Evolutionary conservation across 2,797 vertebrate species (phyloP).

Genomic region (Arctocebus calabarensis): DNA sequence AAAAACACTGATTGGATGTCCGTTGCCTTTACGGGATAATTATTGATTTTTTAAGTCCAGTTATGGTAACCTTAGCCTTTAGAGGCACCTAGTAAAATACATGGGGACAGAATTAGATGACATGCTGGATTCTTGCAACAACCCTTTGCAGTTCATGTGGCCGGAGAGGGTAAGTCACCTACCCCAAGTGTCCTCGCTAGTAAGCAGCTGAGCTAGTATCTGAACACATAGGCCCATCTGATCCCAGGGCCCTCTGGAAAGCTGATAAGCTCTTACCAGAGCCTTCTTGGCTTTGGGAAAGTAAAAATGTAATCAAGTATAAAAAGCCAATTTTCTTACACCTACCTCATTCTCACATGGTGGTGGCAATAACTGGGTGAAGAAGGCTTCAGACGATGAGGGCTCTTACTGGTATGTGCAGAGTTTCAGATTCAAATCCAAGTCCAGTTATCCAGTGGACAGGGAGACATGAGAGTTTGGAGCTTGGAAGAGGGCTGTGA

Average conservation of each 20-base stretch:
- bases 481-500: not conserved
- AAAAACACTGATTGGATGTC: not conserved
- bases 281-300: not conserved
- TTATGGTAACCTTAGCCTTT: not conserved
- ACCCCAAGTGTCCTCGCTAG: not conserved
- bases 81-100: not conserved
- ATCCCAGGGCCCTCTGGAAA: not conserved
- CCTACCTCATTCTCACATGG: not conserved
- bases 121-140: not conserved
- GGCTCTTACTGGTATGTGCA: not conserved
- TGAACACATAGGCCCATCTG: not conserved
- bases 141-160: not conserved
- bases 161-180: not conserved
- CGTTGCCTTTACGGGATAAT: not conserved
- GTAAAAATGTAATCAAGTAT: not conserved
- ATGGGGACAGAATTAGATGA: not conserved
- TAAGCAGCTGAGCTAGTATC: not conserved
- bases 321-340: not conserved
- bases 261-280: not conserved
- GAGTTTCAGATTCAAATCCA: not conserved
- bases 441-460: not conserved
- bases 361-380: rapidly evolving
- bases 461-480: not conserved
- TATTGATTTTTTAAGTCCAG: not conserved
- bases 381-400: not conserved